These are phyloP conservation scores for Acromyrmex charruanus DNA, from an alignment of 1,140 invertebrate species.

Conservation along the genomic window DNA sequence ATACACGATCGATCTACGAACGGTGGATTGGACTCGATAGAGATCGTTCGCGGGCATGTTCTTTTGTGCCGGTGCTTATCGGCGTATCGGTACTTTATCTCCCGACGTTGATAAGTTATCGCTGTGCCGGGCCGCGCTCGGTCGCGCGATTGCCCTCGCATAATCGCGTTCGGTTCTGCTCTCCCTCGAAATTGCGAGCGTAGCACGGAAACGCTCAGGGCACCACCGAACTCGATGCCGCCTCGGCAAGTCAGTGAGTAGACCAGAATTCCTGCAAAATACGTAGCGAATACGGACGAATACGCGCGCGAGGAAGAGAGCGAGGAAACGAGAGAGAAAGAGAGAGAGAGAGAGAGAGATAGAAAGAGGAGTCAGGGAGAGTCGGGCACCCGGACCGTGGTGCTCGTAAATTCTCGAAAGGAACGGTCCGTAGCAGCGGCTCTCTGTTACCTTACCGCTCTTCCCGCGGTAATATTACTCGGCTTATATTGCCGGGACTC, in stretches of 20 bases:
- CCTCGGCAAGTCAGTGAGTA: constrained; percentile 25
- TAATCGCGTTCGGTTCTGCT: constrained; percentile 35
- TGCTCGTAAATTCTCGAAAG: no score
- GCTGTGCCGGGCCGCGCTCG: constrained; percentile 38
- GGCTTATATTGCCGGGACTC: no score
- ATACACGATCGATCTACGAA: constrained; percentile 25
- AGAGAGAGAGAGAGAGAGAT: no score
- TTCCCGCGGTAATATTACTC: no score
- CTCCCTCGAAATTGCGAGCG: constrained; percentile 68
- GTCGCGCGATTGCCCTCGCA: constrained; percentile 66
- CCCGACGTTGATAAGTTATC: constrained; percentile 31
- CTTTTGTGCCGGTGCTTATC: constrained; percentile 50
- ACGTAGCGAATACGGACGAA: constrained; percentile 15
- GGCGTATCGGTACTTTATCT: constrained; percentile 62
- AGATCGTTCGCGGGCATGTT: constrained; percentile 41
- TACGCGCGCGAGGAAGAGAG: constrained; percentile 13
- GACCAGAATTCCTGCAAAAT: neutral
- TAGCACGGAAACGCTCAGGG: constrained; percentile 68
- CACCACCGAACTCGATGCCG: constrained; percentile 47
- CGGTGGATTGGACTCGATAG: constrained; percentile 1
- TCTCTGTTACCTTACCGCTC: no score
- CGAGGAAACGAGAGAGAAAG: neutral
- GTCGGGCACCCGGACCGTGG: no score
- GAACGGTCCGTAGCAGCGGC: no score
- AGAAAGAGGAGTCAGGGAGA: no score